Evolutionary conservation across 2,113 vertebrate species (phyloP), one percentile per base, ranked within the genome.

Genomic region (Isichthys henryi): DNA sequence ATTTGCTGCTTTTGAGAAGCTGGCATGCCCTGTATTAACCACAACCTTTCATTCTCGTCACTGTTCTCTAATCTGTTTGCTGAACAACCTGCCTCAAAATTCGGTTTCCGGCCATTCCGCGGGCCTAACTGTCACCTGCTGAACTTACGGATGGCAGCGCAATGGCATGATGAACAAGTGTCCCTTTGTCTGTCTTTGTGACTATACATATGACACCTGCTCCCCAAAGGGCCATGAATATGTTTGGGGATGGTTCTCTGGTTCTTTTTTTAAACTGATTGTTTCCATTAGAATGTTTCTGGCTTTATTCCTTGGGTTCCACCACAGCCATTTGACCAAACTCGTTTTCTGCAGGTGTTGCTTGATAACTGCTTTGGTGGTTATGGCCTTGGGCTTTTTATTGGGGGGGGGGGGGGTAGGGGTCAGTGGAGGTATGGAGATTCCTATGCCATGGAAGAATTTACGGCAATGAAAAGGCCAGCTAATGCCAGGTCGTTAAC

Each of bases 21-120:
- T 95, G 95, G 97, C 97, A 97, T 98, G 97, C 95, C 93, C 86
- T 84, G 82, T 95, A 95, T 96, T 97, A 97, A 97, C 96, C 95
- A 94, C 94, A 94, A 96, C 23, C 94, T 95, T 95, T 93, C 94
- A 95, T 94, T 94, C 96, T 94, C 90, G 62, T 90, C 82, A 88
- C 83, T 52, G 66, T 82, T 82, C 48, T 88, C 89, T 89, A 88
- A 89, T 89, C 89, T 85, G 45, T 84, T 17, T 88, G 86, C 90
- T 89, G 23, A 89, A 88, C 31, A 3, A 80, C 80, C 84, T 90
- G 56, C 66, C 66, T 62, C 77, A 27, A 11, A 45, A 89, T 70
- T 15, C 5, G 10, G 3, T 77, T 56, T 49, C 49, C 2, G 48
- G 27, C 88, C 31, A 3, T 9, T 52, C 27, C n/a, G 74, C 83